Evolutionary conservation across 2,113 vertebrate species (phyloP), one percentile per base, ranked within the genome.

Genomic region (Sander lucioperca): DNA sequence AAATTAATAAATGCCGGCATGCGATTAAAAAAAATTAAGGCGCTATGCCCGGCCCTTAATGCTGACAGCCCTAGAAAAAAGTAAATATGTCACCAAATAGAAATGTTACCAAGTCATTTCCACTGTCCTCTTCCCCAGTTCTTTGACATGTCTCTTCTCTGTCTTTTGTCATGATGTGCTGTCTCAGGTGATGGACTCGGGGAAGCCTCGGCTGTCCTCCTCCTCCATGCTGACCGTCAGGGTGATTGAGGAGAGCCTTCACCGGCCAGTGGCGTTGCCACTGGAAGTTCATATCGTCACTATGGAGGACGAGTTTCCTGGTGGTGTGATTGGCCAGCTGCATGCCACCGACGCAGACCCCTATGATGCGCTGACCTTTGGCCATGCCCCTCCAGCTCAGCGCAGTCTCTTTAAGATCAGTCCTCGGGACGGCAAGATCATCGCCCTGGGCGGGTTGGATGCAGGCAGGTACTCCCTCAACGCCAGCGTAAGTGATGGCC

Each of bases 241-340:
- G 16, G 98, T 99, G 78, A 99, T 99, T 6, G 98, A 99, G 89
- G 98, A 99, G 83, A 99, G 98, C 69, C 96, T 97, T 36, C 97
- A 99, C 88, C 96, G 97, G 39, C 98, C 98, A 0, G 96, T 97
- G 0, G 97, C 96, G 4, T 95, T 97, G 75, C 97, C 98, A 0
- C 88, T 99, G 51, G 97, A 99, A 63, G 96, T 99, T 61, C 97
- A 97, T 88, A 98, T 99, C 3, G 94, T 99, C 85, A 98, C 97
- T 23, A 97, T 99, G 97, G 98, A 99, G 92, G 98, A 99, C 0
- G 98, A 99, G 93, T 99, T 99, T 89, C 97, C 98, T 0, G 98
- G 98, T 0, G 98, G 98, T 6, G 97, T 99, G 33, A 99, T 99
- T 57, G 98, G 98, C 50, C 97, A 99, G 89, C 96, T 99, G 45